Percentiles rank a stretch among this genome's conserved stretches.
Evolutionary conservation across 2,888 invertebrate species (phyloP).

Genomic region (Himalopsyche japonica): DNA sequence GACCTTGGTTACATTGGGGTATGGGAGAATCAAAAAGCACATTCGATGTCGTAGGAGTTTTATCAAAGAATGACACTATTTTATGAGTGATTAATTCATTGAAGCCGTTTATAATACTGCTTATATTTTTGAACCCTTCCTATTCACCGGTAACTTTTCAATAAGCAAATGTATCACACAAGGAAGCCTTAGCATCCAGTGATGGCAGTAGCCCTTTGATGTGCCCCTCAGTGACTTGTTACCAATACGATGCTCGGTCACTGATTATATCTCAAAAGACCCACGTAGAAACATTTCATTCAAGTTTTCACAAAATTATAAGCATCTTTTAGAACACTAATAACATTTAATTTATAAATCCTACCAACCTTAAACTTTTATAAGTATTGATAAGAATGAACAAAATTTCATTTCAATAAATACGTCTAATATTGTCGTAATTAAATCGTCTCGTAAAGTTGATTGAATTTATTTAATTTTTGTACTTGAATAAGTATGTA

Average conservation of each 20-base stretch:
- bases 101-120: not conserved
- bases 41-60: not conserved
- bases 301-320: not conserved
- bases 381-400: too few species aligned
- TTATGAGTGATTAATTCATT: not conserved
- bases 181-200: constrained; percentile 2
- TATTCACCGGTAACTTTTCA: not conserved
- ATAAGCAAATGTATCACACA: not conserved
- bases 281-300: not conserved
- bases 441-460: too few species aligned
- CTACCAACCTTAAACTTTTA: too few species aligned
- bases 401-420: too few species aligned
- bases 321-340: too few species aligned
- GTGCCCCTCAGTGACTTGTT: not conserved
- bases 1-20: too few species aligned
- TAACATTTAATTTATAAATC: too few species aligned
- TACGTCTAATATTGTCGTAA: too few species aligned
- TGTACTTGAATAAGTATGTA: too few species aligned
- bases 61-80: not conserved
- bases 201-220: not conserved
- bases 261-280: constrained; percentile 19
- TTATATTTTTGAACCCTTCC: not conserved
- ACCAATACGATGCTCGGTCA: constrained; percentile 1
- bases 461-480: too few species aligned
- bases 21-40: too few species aligned